A percentile compares a stretch with the other conserved stretches of the same genome.
phyloP scores from a whole-genome alignment of 2,797 vertebrate species.

The Acrocephalus scirpaceus region DNA sequence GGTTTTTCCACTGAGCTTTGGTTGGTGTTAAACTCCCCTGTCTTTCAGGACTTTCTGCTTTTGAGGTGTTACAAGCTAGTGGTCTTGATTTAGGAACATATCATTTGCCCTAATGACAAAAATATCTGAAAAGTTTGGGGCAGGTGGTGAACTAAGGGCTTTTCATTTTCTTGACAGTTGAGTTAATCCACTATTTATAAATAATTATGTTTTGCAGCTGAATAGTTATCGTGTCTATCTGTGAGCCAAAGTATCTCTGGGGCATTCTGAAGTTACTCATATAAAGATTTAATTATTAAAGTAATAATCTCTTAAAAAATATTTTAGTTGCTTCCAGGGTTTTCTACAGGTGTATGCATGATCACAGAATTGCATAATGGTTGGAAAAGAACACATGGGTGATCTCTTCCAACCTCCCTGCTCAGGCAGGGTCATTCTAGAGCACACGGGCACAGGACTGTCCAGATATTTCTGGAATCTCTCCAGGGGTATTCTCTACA shows the following conservation, averaged over 20 bases:
- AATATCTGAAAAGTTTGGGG: not conserved
- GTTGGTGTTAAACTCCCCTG: not conserved
- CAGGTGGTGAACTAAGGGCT: not conserved
- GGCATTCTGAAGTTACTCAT: not conserved
- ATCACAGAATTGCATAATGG: not conserved
- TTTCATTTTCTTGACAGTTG: not conserved
- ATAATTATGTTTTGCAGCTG: not conserved
- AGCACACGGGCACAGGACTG: not conserved
- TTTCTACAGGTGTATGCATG: not conserved
- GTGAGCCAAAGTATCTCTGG: not conserved
- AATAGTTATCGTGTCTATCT: not conserved
- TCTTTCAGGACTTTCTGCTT: not conserved
- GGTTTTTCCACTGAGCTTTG: not conserved
- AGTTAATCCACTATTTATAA: not conserved
- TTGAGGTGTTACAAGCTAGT: not conserved
- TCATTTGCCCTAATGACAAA: not conserved
- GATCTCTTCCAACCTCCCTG: not conserved
- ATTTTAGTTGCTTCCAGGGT: not conserved
- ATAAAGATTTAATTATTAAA: not conserved
- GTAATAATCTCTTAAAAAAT: not conserved
- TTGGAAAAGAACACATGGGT: not conserved
- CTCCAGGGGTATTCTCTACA: not conserved
- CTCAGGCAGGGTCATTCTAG: not conserved
- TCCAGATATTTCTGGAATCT: not conserved
- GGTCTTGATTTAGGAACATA: not conserved